Percentiles rank a stretch among this genome's conserved stretches.
Conservation (phyloP, 1,140 invertebrate genomes). For the Hydropsyche tenuis region DNA sequence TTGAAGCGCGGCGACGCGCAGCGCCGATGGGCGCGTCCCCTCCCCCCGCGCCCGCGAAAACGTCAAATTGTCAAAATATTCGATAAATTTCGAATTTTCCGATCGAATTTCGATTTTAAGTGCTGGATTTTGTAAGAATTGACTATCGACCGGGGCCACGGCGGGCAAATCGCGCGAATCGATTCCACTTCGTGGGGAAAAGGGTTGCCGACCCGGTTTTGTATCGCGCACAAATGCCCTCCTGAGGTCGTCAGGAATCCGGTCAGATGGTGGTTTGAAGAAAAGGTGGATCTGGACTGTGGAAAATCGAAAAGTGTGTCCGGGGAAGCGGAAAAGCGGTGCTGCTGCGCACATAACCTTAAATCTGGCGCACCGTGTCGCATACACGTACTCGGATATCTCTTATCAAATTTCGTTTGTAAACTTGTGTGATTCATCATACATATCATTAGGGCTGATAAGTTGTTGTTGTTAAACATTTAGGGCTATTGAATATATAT, state of each 20-base stretch:
- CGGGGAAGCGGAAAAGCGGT: no score
- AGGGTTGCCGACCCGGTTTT: conserved; percentile 37
- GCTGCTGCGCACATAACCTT: conserved; percentile 22
- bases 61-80: not conserved
- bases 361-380: conserved; percentile 8
- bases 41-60: not conserved
- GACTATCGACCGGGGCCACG: not conserved
- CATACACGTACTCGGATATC: not conserved
- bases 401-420: not conserved
- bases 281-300: no score
- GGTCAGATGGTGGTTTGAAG: no score
- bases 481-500: no score
- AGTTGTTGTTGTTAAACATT: not conserved
- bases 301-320: no score
- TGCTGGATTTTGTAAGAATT: no score
- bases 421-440: conserved; percentile 3
- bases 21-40: no score
- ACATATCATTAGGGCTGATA: conserved; percentile 14
- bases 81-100: not conserved
- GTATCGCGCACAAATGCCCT: not conserved
- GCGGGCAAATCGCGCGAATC: not conserved
- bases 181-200: not conserved
- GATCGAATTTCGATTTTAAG: no score
- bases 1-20: no score
- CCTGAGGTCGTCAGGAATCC: not conserved